Evolutionary conservation across 2,113 vertebrate genomes (phyloP).

Genomic region (Leptodactylus fuscus): DNA sequence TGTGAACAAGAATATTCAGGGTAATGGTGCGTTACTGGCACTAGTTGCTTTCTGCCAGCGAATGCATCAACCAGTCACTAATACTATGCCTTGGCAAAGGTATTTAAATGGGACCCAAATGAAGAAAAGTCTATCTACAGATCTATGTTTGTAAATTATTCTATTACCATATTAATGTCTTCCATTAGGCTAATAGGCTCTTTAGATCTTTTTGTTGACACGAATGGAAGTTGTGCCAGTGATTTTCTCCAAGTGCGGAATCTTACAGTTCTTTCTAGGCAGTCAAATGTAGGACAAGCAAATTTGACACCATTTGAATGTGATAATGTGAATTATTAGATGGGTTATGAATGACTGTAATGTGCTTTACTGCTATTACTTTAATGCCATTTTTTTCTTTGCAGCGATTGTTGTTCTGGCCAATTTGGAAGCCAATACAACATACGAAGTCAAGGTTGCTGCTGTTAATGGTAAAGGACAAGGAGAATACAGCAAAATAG

Average conservation of each 20-base stretch:
- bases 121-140: background rate
- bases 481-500: slow-evolving; percentile 94
- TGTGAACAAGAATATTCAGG: too few species aligned
- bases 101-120: background rate
- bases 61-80: too few species aligned
- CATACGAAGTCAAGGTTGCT: slow-evolving; percentile 93
- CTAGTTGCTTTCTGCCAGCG: too few species aligned
- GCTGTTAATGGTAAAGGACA: slow-evolving; percentile 97
- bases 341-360: background rate
- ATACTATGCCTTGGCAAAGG: background rate
- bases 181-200: background rate
- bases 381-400: slow-evolving; percentile 23
- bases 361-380: background rate
- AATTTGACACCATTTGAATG: background rate
- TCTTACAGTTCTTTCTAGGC: background rate
- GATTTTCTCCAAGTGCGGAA: too few species aligned
- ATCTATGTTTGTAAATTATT: too few species aligned
- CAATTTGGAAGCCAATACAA: slow-evolving; percentile 94
- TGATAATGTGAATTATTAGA: background rate
- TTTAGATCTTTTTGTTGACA: background rate
- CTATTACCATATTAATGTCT: too few species aligned
- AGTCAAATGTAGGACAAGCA: background rate
- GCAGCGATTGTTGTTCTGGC: slow-evolving; percentile 89
- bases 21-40: too few species aligned
- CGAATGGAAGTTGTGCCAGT: background rate